These are phyloP conservation scores for Melanaphis sacchari DNA, from an alignment of 1,140 invertebrate species.

Conservation along the genomic window DNA sequence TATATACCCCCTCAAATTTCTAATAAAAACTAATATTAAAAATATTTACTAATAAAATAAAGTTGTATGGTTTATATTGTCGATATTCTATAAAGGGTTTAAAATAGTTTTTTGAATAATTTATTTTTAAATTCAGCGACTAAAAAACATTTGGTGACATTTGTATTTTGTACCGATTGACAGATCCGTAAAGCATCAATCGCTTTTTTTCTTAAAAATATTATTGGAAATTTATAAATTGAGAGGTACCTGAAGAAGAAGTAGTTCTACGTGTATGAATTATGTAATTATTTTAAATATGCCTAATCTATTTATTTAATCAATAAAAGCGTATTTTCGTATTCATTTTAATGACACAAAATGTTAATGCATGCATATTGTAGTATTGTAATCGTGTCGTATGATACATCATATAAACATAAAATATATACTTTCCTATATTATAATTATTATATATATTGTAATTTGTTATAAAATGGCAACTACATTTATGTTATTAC, in stretches of 20 bases:
- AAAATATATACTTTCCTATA: not conserved
- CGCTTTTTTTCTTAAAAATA: not conserved
- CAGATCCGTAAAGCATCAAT: too few species aligned
- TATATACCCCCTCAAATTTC: not conserved
- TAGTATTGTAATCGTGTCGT: too few species aligned
- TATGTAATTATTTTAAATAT: not conserved
- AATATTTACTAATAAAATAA: not conserved
- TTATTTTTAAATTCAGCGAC: not conserved
- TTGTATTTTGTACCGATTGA: too few species aligned
- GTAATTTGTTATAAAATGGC: slow-evolving; percentile 2
- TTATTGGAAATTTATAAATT: not conserved
- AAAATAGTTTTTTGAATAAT: not conserved
- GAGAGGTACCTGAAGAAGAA: not conserved
- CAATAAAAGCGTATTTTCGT: not conserved
- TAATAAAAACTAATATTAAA: not conserved
- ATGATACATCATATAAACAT: not conserved
- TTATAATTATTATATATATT: not conserved
- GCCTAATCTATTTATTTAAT: not conserved
- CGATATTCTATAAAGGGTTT: not conserved
- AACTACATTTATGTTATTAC: not conserved
- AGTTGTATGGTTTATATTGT: not conserved
- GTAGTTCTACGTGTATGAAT: not conserved
- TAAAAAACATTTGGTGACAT: not conserved
- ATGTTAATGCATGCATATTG: not conserved
- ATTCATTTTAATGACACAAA: not conserved